These are phyloP conservation scores for Lethenteron camtschaticum DNA, from an alignment of 2,113 vertebrate genomes.

Conservation along the genomic window DNA sequence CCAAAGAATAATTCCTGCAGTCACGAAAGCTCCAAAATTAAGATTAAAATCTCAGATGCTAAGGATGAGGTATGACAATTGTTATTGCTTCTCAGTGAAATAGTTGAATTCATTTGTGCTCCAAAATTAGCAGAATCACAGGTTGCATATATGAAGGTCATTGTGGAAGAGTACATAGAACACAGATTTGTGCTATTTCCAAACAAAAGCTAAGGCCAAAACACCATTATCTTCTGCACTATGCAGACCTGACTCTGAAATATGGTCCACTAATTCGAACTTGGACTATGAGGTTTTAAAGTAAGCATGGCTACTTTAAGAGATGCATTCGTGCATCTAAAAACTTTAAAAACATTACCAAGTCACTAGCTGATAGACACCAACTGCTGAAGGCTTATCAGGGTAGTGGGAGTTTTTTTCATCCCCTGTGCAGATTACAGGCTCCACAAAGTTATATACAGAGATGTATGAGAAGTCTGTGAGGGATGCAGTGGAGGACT, in stretches of 20 bases:
- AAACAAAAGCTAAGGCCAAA: slow-evolving; percentile 12
- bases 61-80: slow-evolving; percentile 9
- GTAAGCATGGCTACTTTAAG: slow-evolving; percentile 11
- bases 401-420: not conserved
- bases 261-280: slow-evolving; percentile 13
- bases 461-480: too few species aligned
- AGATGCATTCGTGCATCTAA: slow-evolving; percentile 10
- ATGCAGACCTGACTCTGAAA: slow-evolving; percentile 10
- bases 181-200: slow-evolving; percentile 10
- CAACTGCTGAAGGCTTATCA: slow-evolving; percentile 11
- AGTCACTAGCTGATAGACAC: slow-evolving; percentile 10
- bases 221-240: slow-evolving; percentile 12
- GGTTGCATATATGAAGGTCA: slow-evolving; percentile 8
- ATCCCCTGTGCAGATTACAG: too few species aligned
- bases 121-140: slow-evolving; percentile 11
- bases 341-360: slow-evolving; percentile 11
- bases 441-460: too few species aligned
- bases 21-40: too few species aligned
- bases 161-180: slow-evolving; percentile 8
- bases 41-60: slow-evolving; percentile 10
- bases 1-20: too few species aligned
- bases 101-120: slow-evolving; percentile 11
- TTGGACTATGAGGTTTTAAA: slow-evolving; percentile 12
- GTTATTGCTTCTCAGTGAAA: slow-evolving; percentile 10
- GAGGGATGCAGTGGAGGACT: too few species aligned